Evolutionary conservation across 2,888 invertebrate genomes (phyloP).

Genomic region (Papilio demoleus): DNA sequence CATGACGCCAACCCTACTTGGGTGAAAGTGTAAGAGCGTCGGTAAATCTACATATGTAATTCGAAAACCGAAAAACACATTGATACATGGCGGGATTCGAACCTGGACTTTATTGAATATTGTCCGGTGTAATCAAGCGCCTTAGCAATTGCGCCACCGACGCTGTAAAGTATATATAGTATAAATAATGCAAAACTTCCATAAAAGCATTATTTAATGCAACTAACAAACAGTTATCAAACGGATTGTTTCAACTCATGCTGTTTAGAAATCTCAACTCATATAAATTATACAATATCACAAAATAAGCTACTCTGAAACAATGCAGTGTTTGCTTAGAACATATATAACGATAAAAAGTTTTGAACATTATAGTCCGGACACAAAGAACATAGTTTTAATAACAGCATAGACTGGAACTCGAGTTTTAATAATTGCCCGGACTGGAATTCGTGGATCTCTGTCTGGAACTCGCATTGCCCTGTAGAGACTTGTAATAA

Average conservation of each 20-base stretch:
- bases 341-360: conserved; percentile 27
- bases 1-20: too few relatives aligned
- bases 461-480: conserved; percentile 22
- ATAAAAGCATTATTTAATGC: too few relatives aligned
- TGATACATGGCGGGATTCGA: too few relatives aligned
- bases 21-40: too few relatives aligned
- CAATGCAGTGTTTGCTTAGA: conserved; percentile 29
- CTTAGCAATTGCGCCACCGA: too few relatives aligned
- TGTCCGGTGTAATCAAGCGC: too few relatives aligned
- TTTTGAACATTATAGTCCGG: conserved; percentile 24
- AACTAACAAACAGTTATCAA: conserved; percentile 3
- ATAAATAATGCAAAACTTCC: too few relatives aligned
- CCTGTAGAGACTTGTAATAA: conserved; percentile 49
- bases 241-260: conserved; percentile 6
- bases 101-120: too few relatives aligned
- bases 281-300: conserved; percentile 24
- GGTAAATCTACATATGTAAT: too few relatives aligned
- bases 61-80: too few relatives aligned
- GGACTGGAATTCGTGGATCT: neutral
- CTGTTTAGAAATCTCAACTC: conserved; percentile 7
- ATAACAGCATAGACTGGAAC: neutral
- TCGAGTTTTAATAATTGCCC: neutral
- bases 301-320: conserved; percentile 16
- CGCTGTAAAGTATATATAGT: too few relatives aligned
- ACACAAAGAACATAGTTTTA: neutral